A percentile compares a stretch with the other conserved stretches of the same genome.
Conservation (phyloP, 2,888 invertebrate genomes). For the Drosophila nr. perissopoda region DNA sequence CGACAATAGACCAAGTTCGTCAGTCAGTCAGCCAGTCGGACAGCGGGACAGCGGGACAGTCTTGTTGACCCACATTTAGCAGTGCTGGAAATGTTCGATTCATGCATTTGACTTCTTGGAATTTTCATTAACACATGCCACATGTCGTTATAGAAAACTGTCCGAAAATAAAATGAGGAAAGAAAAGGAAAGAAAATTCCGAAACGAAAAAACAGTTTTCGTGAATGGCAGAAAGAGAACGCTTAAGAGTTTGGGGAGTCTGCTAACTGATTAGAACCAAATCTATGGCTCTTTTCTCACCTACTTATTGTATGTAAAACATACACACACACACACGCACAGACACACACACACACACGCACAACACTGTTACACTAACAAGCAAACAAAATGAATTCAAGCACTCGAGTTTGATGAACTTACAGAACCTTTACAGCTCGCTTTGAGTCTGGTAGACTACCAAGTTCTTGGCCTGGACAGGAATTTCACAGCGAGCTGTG, state of each 20-base stretch:
- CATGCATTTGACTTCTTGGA: constrained; percentile 69
- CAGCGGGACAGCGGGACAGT: constrained; percentile 16
- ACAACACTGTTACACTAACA: constrained; percentile 72
- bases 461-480: constrained; percentile 16
- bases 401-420: constrained; percentile 75
- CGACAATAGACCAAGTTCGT: constrained; percentile 56
- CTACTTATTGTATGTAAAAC: constrained; percentile 42
- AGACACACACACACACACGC: constrained; percentile 27
- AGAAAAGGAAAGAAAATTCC: constrained; percentile 38
- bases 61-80: constrained; percentile 77
- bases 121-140: constrained; percentile 80
- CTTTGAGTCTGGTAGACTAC: constrained; percentile 5
- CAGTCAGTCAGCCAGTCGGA: constrained; percentile 23
- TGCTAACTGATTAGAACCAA: constrained; percentile 28
- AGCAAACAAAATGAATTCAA: constrained; percentile 58
- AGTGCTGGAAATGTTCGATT: constrained; percentile 32
- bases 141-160: constrained; percentile 66
- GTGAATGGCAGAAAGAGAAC: constrained; percentile 53
- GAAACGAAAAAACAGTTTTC: constrained; percentile 34
- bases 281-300: constrained; percentile 44
- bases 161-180: constrained; percentile 32
- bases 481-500: constrained; percentile 59
- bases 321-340: constrained; percentile 16
- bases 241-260: constrained; percentile 21
- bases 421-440: constrained; percentile 23